These are phyloP conservation scores for Drosophila vallismaia DNA, from an alignment of 2,888 invertebrate genomes.

Conservation along the genomic window DNA sequence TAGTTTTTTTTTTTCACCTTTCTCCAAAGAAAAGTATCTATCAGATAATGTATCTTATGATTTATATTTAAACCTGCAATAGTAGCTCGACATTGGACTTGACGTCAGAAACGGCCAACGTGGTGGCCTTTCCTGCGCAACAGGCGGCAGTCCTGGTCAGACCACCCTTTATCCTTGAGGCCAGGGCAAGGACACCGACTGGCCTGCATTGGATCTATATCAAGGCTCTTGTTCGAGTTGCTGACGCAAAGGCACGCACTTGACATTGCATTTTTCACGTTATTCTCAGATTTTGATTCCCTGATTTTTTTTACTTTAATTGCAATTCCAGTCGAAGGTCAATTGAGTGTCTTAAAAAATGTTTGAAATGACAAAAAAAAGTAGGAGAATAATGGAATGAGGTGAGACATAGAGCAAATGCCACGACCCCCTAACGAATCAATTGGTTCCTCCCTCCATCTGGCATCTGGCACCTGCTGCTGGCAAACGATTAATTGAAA, in stretches of 20 bases:
- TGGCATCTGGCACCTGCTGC: slow-evolving; percentile 70
- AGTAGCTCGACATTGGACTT: not conserved
- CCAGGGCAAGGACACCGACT: slow-evolving; percentile 27
- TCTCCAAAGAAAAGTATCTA: not conserved
- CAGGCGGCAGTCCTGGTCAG: slow-evolving; percentile 25
- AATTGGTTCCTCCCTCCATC: slow-evolving; percentile 14
- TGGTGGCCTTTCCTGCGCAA: slow-evolving; percentile 30
- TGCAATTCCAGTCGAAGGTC: slow-evolving; percentile 55
- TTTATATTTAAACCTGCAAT: not conserved
- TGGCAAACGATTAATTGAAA: slow-evolving; percentile 60
- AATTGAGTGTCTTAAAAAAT: slow-evolving; percentile 51
- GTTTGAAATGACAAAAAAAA: slow-evolving; percentile 4
- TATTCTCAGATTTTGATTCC: slow-evolving; percentile 10
- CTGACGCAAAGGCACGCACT: slow-evolving; percentile 51
- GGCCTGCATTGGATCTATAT: slow-evolving; percentile 12
- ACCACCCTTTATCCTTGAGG: slow-evolving; percentile 20
- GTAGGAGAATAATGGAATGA: slow-evolving; percentile 14
- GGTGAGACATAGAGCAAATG: slow-evolving; percentile 56
- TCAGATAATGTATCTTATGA: not conserved
- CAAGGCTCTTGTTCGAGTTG: slow-evolving; percentile 28
- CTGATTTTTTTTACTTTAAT: slow-evolving; percentile 29
- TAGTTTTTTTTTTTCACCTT: not conserved
- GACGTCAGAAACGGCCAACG: slow-evolving; percentile 22
- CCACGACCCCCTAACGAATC: slow-evolving; percentile 52
- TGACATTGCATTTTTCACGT: slow-evolving; percentile 62